Conservation (phyloP, 2,797 vertebrate genomes). For the Tenualosa ilisha region DNA sequence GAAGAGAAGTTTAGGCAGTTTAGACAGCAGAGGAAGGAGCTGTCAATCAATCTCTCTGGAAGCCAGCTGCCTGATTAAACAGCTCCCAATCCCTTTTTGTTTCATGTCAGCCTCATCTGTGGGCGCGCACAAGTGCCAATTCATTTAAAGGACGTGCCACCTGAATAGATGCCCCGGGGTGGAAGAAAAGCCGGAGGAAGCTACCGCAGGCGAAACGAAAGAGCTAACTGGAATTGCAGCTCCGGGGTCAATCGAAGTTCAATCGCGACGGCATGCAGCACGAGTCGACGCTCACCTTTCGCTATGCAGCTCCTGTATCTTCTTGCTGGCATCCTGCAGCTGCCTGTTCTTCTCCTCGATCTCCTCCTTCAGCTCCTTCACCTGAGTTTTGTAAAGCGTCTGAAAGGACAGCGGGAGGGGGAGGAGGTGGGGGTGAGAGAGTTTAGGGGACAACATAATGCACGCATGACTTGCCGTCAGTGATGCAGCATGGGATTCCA, state of each 20-base stretch:
- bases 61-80: not conserved
- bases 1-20: not conserved
- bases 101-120: not conserved
- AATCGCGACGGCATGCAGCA: not conserved
- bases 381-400: constrained; percentile 99
- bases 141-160: not conserved
- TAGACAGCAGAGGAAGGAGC: not conserved
- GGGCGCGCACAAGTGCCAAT: not conserved
- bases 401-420: constrained; percentile 52
- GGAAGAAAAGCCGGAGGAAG: not conserved
- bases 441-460: not conserved
- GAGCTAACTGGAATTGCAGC: not conserved
- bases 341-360: constrained; percentile 90
- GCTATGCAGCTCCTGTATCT: constrained; percentile 86
- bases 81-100: not conserved
- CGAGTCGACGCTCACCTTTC: constrained; percentile 84
- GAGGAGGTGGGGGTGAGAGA: not conserved
- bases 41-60: not conserved
- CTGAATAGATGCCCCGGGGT: not conserved
- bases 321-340: constrained; percentile 85
- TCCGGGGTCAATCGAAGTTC: not conserved
- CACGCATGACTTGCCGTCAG: constrained; percentile 3
- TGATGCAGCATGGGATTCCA: constrained; percentile 17
- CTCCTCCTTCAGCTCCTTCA: constrained; percentile 98
- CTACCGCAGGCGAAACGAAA: not conserved